Base-by-base conservation (phyloP, 1,140 invertebrate genomes). In the Scaptodrosophila lebanonensis region DNA sequence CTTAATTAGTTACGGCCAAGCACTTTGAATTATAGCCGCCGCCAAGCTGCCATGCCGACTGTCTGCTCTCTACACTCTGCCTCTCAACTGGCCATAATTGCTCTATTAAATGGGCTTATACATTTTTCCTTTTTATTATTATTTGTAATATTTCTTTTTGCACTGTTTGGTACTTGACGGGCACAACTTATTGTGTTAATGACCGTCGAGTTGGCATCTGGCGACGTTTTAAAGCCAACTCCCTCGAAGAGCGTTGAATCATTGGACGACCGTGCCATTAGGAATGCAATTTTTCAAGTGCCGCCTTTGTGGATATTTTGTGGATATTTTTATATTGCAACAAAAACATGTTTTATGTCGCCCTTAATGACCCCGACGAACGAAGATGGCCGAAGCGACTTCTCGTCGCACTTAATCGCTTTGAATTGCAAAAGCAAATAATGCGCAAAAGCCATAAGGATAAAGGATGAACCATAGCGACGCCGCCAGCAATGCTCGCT, bases 351-450 rank as follows among this genome's bases (percentile, higher is more conserved):
- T 66, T 83, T 83, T 83, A 83, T 83, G 77, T 73, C 61, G 69
- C 66, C 66, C 79, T 71, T 83, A 73, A 83, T 73, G 77, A 83
- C 77, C 67, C 61, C 77, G 62, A 52, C 47, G 73, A 61, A 62
- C 51, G 25, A 43, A 27, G 13, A 36, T 30, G 12, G 18, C 40
- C 33, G 15, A 13, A 36, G 33, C 27, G 13, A 17, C 15, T 27
- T 33, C 7, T 59, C 57, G 65, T 60, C 72, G 67, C 68, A 73
- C 79, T 83, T 83, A 84, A 83, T 79, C 72, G 72, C 79, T 79
- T 79, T 77, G 69, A 84, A 83, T 73, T 82, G 76, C 71, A 83
- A 83, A 83, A 83, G 77, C 77, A 83, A 79, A 79, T 83, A 67
- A 79, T 79, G 73, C 75, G 75, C 75, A 77, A 79, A 73, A 79